These are phyloP conservation scores for Brachirus orientalis DNA, from an alignment of 2,113 vertebrate genomes.

Conservation along the genomic window DNA sequence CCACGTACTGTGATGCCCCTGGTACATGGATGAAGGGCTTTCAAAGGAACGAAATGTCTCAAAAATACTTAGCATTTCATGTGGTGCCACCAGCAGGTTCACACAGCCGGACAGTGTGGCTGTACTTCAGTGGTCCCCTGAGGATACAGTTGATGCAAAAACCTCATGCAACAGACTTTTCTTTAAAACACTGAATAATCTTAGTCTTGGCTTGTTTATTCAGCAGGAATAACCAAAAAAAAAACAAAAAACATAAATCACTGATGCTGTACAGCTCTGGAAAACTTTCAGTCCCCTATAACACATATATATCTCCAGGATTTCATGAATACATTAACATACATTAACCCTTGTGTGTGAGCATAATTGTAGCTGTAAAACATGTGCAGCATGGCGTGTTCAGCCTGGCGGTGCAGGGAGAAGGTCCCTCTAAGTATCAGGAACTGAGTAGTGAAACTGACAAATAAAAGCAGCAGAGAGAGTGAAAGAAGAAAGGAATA, in stretches of 20 bases:
- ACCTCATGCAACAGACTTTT: slow-evolving; percentile 8
- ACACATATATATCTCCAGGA: slow-evolving; percentile 9
- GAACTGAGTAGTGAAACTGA: slow-evolving; percentile 43
- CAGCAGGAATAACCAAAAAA: background rate
- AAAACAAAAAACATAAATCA: slow-evolving; percentile 1
- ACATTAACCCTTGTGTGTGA: slow-evolving; percentile 6
- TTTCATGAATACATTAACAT: slow-evolving; percentile 5
- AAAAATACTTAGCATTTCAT: slow-evolving; percentile 2
- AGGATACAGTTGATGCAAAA: slow-evolving; percentile 16
- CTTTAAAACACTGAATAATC: background rate
- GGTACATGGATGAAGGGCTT: background rate
- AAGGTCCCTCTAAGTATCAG: slow-evolving; percentile 41
- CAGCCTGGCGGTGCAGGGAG: slow-evolving; percentile 10
- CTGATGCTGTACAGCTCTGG: background rate
- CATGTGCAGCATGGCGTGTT: slow-evolving; percentile 32
- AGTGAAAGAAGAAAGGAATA: slow-evolving; percentile 66
- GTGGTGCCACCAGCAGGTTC: slow-evolving; percentile 3
- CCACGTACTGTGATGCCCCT: background rate
- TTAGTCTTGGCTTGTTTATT: background rate
- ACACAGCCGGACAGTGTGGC: slow-evolving; percentile 13
- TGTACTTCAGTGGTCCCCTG: slow-evolving; percentile 19
- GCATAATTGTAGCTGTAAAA: slow-evolving; percentile 5
- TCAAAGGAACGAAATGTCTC: background rate
- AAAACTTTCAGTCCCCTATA: too few relatives aligned
- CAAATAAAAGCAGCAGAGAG: slow-evolving; percentile 41